Evolutionary conservation across 2,113 vertebrate genomes (phyloP), one percentile per base, ranked within the genome.

Genomic region (Gobio gobio): DNA sequence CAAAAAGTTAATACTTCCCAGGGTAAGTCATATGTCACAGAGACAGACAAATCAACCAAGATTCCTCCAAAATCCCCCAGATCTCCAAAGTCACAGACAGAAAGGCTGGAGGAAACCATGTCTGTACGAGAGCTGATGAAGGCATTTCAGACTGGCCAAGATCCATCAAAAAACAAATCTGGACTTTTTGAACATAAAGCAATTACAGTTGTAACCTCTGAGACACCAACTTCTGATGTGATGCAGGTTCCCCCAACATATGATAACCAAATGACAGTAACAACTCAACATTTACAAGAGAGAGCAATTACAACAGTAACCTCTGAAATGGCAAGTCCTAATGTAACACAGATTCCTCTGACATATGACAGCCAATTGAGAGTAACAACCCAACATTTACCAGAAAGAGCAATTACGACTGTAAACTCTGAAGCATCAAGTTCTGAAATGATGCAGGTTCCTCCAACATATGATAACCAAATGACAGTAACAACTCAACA

Each of bases 81-180:
- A 90, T 94, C 94, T 5, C 92, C 93, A 22, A 87, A 85, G 89
- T 94, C 93, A 80, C 93, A 94, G 89, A 96, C 97, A 3, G 98
- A 99, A 89, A 94, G 95, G 77, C 95, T 98, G 0, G 97, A 98
- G 87, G 97, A 99, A 92, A 98, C 95, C 0, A 98, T 98, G 97
- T 98, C 98, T 4, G 98, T 99, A 43, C 95, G 94, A 82, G 98
- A 99, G 49, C 85, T 99, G 85, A 97, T 99, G 97, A 98, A 95
- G 93, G 97, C 97, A 13, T 99, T 99, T 89, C 98, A 99, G 86
- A 97, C 96, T 10, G 98, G 98, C 14, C 96, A 99, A 86, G 97
- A 99, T 89, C 97, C 97, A 0, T 99, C 98, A 68, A 99, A 99
- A 89, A 96, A 93, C 85, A 95, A 95, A 91, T 93, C 95, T 0